Conservation (phyloP, 2,797 vertebrate species). For the Distichodus sexfasciatus region DNA sequence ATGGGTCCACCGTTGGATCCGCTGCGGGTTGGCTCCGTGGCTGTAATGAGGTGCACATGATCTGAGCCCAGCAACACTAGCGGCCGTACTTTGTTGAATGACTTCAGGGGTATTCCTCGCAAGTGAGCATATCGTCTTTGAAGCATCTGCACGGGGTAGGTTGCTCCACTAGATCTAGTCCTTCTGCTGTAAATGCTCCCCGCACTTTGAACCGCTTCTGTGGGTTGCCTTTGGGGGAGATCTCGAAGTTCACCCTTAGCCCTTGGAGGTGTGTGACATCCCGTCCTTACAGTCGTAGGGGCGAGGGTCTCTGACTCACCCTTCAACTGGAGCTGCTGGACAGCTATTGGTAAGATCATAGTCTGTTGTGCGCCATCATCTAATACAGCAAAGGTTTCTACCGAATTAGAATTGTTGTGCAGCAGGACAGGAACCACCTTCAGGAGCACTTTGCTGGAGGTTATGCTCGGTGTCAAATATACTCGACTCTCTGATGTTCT, state of each 20-base stretch:
- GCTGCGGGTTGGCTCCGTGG: not conserved
- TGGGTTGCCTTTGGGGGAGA: not conserved
- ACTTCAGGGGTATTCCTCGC: not conserved
- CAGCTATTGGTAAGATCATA: conserved; percentile 9
- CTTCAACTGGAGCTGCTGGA: conserved; percentile 7
- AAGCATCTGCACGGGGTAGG: conserved; percentile 2
- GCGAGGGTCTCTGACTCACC: not conserved
- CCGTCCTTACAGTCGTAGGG: not conserved
- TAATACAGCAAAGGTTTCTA: not conserved
- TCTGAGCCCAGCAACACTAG: conserved; percentile 22
- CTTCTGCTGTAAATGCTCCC: conserved; percentile 7
- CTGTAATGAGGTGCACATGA: conserved; percentile 15
- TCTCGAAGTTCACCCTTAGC: conserved; percentile 17
- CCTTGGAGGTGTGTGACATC: conserved; percentile 13
- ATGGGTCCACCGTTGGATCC: not conserved
- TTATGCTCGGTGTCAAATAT: not conserved
- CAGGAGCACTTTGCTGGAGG: not conserved
- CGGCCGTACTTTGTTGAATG: not conserved
- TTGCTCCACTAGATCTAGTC: conserved; percentile 18
- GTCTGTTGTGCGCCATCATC: not conserved
- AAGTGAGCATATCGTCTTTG: conserved; percentile 1
- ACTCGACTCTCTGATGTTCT: not conserved
- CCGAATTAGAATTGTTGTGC: not conserved
- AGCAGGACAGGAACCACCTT: conserved; percentile 24
- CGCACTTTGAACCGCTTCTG: not conserved